Base-by-base conservation (phyloP, 2,113 vertebrate genomes). In the Gnathonemus longibarbis region DNA sequence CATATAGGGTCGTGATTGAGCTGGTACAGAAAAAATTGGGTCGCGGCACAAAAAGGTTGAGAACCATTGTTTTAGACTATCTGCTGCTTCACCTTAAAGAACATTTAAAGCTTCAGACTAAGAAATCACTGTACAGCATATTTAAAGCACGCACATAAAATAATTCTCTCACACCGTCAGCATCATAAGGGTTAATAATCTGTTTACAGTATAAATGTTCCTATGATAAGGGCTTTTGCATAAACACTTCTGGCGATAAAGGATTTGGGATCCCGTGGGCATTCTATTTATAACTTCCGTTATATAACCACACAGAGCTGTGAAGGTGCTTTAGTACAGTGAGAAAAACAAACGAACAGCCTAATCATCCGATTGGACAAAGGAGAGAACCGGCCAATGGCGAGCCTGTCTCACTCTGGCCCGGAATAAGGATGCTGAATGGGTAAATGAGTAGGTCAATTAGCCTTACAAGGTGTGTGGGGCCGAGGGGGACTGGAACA, bases 401-500 rank as follows among this genome's bases (percentile, higher is more conserved):
- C 5, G 11, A 35, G 48, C 48, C 24, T 42, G 83, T 15, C 83
- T 45, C 7, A 46, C 84, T 27, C 10, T 13, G 46, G 24, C 48
- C 84, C 11, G 15, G 27, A 87, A 53, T 31, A 27, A 53, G 50
- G 17, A 87, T 19, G 50, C 50, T 87, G 86, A 53, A 89, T 77
- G 90, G 90, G 84, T 70, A 88, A 80, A 90, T 1, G 88, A 42
- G 90, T 0, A 87, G 93, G 93, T 94, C 95, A 95, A 95, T 95
- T 93, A 95, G 91, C 92, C 92, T 89, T 89, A 91, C 91, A 92
- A 92, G 91, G 49, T 92, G 24, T 66, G 58, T 66, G 58, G n/a
- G 58, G 58, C 21, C 2, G 0, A n/a, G 91, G 8, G 62, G 62
- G n/a, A 31, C 1, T 27, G 62, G 31, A 70, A 31, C 62, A 70